Base-by-base conservation (phyloP, 2,113 vertebrate species). In the Megaceryle maxima region DNA sequence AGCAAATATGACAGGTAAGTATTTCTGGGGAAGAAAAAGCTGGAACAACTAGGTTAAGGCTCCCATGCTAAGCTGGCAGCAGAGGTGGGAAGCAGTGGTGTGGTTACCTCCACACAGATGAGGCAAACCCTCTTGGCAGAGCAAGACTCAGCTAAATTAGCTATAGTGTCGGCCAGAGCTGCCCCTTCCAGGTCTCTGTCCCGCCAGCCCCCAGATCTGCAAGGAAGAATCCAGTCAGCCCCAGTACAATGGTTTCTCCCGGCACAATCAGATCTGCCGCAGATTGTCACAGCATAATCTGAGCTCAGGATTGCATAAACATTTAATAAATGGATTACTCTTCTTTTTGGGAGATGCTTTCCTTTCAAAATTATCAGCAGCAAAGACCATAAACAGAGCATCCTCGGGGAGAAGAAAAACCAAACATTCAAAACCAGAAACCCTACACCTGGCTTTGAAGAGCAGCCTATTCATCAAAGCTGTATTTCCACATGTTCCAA, bases 301-400 rank as follows among this genome's bases (percentile, higher is more conserved):
- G 35, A 80, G 79, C 21, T 86, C 2, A 1, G 39, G 43, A 82
- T 10, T 91, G 79, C 84, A 39, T 33, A 64, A 82, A 31, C 59
- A 13, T 11, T 1, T 43, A 68, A 56, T 13, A 91, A 88, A 77
- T 12, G 46, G 44, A 86, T 93, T 59, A 82, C 74, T 37, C 39
- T 87, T 75, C 44, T 59, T 79, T 69, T 57, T 56, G 68, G 62
- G 67, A 84, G 90, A 92, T 9, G 26, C 50, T 88, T 87, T 80
- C 51, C 77, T 83, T 83, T 76, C 48, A 68, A 68, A 93, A 89
- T 55, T 77, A 66, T 0, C 53, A 39, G 7, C 35, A 72, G 41
- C 48, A n/a, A 74, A 41, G 19, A 68, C 37, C 68, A 63, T 18
- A 92, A 83, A 83, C 14, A 86, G 11, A 84, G 44, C 48, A 75